These are phyloP conservation scores for Plectrocnemia conspersa DNA, from an alignment of 1,140 invertebrate species.

Conservation along the genomic window DNA sequence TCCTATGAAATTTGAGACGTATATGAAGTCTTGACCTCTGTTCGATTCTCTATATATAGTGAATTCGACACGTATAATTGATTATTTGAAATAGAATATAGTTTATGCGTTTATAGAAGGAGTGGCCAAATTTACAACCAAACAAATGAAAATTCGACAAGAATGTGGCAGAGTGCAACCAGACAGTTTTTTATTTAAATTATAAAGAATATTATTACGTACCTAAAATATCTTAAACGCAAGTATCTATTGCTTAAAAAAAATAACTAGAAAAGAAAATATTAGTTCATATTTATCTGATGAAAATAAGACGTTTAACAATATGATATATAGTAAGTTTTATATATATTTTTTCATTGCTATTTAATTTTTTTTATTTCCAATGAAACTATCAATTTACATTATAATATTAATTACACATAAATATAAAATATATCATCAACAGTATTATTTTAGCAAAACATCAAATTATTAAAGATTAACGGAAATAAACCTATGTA, in stretches of 20 bases:
- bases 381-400: too few relatives aligned
- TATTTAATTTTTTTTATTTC: too few relatives aligned
- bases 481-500: too few relatives aligned
- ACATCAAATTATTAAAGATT: too few relatives aligned
- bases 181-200: background rate
- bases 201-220: background rate
- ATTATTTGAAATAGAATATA: slow-evolving; percentile 14
- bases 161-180: slow-evolving; percentile 1
- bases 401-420: too few relatives aligned
- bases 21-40: slow-evolving; percentile 5
- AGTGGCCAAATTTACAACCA: slow-evolving; percentile 7
- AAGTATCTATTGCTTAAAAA: background rate
- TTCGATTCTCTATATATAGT: slow-evolving; percentile 17
- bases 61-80: slow-evolving; percentile 14
- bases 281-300: too few relatives aligned
- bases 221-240: background rate
- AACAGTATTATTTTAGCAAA: too few relatives aligned
- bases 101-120: slow-evolving; percentile 11
- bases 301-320: too few relatives aligned
- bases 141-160: slow-evolving; percentile 5
- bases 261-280: background rate
- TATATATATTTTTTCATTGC: too few relatives aligned
- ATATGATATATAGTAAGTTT: too few relatives aligned
- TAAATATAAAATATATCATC: too few relatives aligned
- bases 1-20: slow-evolving; percentile 6